Evolutionary conservation across 2,888 invertebrate genomes (phyloP).

Genomic region (Metellina segmentata): DNA sequence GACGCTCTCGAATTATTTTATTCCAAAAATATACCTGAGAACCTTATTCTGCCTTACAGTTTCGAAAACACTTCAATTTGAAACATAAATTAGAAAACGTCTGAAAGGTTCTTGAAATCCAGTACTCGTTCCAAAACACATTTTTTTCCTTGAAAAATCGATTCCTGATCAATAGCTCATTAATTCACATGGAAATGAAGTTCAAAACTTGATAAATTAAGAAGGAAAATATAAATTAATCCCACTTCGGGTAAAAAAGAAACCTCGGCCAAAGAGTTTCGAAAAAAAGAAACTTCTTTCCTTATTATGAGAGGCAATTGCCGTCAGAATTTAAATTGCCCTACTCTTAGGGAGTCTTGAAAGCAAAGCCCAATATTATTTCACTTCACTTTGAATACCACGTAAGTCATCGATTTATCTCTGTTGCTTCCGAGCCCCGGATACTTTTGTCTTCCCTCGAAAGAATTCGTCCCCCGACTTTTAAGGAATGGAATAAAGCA

Average conservation of each 20-base stretch:
- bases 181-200: not conserved
- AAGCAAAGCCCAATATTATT: not conserved
- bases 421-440: not conserved
- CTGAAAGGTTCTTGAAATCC: too few species aligned
- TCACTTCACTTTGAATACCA: conserved; percentile 26
- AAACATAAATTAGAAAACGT: too few species aligned
- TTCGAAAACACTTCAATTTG: too few species aligned
- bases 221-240: not conserved
- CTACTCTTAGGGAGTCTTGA: not conserved
- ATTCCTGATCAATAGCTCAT: not conserved
- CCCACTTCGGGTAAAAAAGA: not conserved
- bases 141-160: not conserved
- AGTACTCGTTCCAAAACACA: too few species aligned
- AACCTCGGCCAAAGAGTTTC: not conserved
- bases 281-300: not conserved
- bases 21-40: too few species aligned
- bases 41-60: too few species aligned
- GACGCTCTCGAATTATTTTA: too few species aligned
- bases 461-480: not conserved
- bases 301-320: not conserved
- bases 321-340: not conserved
- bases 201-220: not conserved
- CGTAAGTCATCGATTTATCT: conserved; percentile 17
- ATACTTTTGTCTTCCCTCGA: not conserved
- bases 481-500: not conserved